Evolutionary conservation across 2,888 invertebrate genomes (phyloP), one percentile per base, ranked within the genome.

Genomic region (Taenaris catops): DNA sequence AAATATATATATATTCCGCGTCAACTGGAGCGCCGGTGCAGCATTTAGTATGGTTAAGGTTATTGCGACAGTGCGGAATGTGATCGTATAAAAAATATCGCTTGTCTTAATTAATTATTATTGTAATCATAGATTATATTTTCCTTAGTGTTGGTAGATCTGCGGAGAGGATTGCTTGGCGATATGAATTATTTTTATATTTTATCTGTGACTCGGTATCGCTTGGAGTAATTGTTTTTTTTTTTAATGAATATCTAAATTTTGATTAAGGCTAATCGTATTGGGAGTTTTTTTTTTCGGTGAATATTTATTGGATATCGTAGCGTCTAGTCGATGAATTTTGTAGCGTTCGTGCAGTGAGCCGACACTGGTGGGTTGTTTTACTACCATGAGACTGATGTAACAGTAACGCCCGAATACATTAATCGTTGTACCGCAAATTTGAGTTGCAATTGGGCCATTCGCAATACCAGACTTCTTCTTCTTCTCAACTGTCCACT

Each of bases 141-240:
- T 43, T 60, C 58, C 57, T 56, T 61, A 58, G 23, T 31, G 23
- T 63, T 51, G 57, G 58, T 69, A 71, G 79, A 79, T 79, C 79
- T 76, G 81, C 71, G 65, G 65, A 58, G 61, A 58, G 58, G 47
- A 57, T 66, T 58, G 76, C 75, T 78, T 72, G 48, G 58, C 58
- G 60, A 48, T n/a, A n/a, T n/a, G 51, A 63, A 56, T 63, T 64
- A 51, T 56, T 64, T 63, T 62, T 69, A 59, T 64, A 55, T 54
- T 34, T 38, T 38, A 10, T 12, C 38, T 51, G 58, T 28, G 27
- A 28, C 38, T 65, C 69, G 60, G 53, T 31, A 61, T 55, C 49
- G 76, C 75, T 76, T 74, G 50, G 16, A 55, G 65, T 78, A 71
- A 78, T 80, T n/a, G n/a, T n/a, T n/a, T 80, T 80, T 78, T 80